Evolutionary conservation across 2,888 invertebrate genomes (phyloP).

Genomic region (Flexamia atlantica): DNA sequence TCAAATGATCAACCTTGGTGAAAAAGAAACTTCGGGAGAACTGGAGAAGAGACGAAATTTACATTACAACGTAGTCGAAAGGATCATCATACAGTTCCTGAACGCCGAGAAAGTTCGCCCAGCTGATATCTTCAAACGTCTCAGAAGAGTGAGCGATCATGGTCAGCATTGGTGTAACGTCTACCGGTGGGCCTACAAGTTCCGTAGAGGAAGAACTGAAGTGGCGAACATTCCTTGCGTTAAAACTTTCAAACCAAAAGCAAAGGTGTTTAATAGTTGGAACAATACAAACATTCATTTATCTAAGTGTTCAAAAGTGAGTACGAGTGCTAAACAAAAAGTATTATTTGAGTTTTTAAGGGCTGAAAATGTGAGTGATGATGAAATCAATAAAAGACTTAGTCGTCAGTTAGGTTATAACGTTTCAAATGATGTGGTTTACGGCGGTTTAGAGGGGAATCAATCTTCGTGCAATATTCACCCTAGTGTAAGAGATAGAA

Average conservation of each 20-base stretch:
- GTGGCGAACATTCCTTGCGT: constrained; percentile 24
- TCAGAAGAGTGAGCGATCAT: constrained; percentile 40
- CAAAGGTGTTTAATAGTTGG: not conserved
- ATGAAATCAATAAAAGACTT: constrained; percentile 25
- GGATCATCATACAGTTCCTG: constrained; percentile 37
- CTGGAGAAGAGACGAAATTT: constrained; percentile 25
- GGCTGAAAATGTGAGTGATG: not conserved
- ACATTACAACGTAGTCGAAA: constrained; percentile 38
- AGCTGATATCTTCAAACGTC: not conserved
- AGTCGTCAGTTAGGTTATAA: no score
- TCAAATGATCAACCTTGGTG: not conserved
- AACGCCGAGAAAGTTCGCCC: constrained; percentile 32
- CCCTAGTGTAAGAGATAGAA: not conserved
- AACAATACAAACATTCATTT: no score
- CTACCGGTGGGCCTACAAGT: constrained; percentile 37
- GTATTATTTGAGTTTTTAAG: constrained; percentile 20
- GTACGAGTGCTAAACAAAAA: not conserved
- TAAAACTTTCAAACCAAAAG: not conserved
- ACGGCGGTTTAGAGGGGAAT: no score
- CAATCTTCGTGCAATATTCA: not conserved
- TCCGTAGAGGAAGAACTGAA: constrained; percentile 16
- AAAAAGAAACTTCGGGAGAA: constrained; percentile 23
- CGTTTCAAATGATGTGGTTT: no score
- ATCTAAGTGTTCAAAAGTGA: not conserved
- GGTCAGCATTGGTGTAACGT: constrained; percentile 50